Evolutionary conservation across 2,113 vertebrate species (phyloP), one percentile per base, ranked within the genome.

Genomic region (Poecilia latipinna): DNA sequence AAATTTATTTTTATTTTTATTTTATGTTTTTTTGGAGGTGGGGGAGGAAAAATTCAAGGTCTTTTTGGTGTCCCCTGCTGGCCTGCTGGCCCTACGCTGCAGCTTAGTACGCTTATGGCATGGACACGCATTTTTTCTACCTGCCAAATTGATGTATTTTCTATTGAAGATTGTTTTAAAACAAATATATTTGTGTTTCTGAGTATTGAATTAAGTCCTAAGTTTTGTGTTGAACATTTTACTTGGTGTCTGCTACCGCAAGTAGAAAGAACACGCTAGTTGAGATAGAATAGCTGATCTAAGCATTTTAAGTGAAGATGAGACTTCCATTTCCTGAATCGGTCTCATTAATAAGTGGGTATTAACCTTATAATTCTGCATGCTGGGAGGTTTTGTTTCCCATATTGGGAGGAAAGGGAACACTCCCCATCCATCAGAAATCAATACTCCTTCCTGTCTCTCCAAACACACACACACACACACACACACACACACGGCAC

Each of bases 401-500:
- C 79, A 86, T 71, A 70, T 71, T 64, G 6, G 68, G 78, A 54
- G 68, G 82, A 83, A 80, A 83, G 84, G 81, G 86, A 89, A 70
- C 79, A 82, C 81, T 75, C 61, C 51, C 35, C 19, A 60, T 78
- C 63, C 71, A 65, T 79, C 74, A 71, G 77, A 84, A 89, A 88
- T 86, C 82, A 80, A 86, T 88, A 79, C 65, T 57, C 28, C 48
- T 37, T 33, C 65, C 33, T n/a, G 33, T 29, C 54, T 61, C 65
- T 70, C 3, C 70, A 75, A 74, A 70, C 67, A 39, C 69, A 42
- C 63, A 72, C 66, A 42, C 63, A 72, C 66, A 10, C 63, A 72
- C 66, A 10, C 32, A 78, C 32, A 1, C 65, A 68, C 69, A 69
- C 70, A 32, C 63, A 37, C 61, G 32, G 24, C 44, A 42, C 74